Percentiles rank a stretch among this genome's conserved stretches.
Conservation (phyloP, 2,888 invertebrate species). For the Drosophila differens region DNA sequence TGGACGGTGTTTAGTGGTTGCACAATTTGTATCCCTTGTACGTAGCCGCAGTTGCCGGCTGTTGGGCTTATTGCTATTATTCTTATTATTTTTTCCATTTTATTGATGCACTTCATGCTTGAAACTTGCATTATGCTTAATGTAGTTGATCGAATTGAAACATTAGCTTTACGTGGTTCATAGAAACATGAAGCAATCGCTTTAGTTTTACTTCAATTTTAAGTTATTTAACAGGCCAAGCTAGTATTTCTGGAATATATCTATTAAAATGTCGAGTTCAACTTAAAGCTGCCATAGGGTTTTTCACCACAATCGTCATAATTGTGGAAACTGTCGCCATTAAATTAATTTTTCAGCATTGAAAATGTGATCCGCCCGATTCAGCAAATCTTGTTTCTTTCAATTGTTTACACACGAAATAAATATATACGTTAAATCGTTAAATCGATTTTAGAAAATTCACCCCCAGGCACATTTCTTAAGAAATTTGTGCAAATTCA, state of each 20-base stretch:
- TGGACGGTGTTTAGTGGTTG: slow-evolving; percentile 15
- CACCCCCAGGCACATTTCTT: neutral
- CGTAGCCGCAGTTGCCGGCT: neutral
- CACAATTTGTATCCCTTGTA: neutral
- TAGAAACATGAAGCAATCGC: neutral
- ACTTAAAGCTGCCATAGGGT: neutral
- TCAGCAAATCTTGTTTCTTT: neutral
- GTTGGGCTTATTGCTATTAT: slow-evolving; percentile 22
- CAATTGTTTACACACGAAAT: neutral
- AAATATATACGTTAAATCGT: neutral
- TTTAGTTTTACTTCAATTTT: neutral
- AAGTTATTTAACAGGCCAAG: neutral
- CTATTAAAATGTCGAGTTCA: neutral
- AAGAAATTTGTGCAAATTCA: neutral
- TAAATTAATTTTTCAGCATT: neutral
- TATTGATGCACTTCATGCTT: slow-evolving; percentile 58
- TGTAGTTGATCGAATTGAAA: slow-evolving; percentile 18
- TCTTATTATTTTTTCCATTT: slow-evolving; percentile 54
- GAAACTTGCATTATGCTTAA: slow-evolving; percentile 33
- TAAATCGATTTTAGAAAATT: neutral
- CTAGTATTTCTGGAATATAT: neutral
- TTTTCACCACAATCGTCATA: neutral
- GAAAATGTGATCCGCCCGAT: neutral
- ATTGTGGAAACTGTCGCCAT: neutral
- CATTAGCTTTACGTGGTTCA: slow-evolving; percentile 5